Base-by-base conservation (phyloP, 2,888 invertebrate genomes). In the Erpobdella octoculata region DNA sequence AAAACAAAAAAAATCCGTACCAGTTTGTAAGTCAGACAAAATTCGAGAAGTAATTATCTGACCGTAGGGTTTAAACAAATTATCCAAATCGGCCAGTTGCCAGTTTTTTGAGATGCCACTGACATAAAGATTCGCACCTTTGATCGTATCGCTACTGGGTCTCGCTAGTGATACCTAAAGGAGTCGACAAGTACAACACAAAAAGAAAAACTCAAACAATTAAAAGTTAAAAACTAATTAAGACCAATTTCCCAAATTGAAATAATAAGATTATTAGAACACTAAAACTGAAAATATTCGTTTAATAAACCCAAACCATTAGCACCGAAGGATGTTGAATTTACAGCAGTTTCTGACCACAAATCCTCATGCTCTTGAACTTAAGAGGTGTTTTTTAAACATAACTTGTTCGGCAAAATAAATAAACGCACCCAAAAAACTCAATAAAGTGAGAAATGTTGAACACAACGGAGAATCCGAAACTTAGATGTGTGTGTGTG, bases 111-210 rank as follows among this genome's bases (percentile, higher is more conserved):
- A 82, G 76, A 84, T 78, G 76, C 83, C 83, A 77, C 81, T 81
- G 76, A 84, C 81, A 79, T 84, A 84, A 73, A 84, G 79, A 79
- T 84, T 83, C 75, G 83, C 82, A 73, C 82, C 82, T 78, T 83
- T 83, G 76, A 83, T 83, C 74, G 80, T 80, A 76, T 84, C 83
- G 78, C 82, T 80, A 79, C 82, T 83, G 70, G 84, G 84, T 74
- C 84, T 80, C 76, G 84, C 84, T 77, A 81, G 78, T 73, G 84
- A 83, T 41, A 73, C 72, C 73, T 72, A 70, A 33, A 72, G 28
- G 36, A 38, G 35, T 36, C 28, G 66, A 25, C 25, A 25, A 37
- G 25, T 35, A 35, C 53, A 53, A 53, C 53, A 53, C 53, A 53
- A 53, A 53, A 53, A 53, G 53, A 28, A 53, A 53, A 53, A 53